Base-by-base conservation (phyloP, 2,888 invertebrate genomes). In the Drosophila cracens region DNA sequence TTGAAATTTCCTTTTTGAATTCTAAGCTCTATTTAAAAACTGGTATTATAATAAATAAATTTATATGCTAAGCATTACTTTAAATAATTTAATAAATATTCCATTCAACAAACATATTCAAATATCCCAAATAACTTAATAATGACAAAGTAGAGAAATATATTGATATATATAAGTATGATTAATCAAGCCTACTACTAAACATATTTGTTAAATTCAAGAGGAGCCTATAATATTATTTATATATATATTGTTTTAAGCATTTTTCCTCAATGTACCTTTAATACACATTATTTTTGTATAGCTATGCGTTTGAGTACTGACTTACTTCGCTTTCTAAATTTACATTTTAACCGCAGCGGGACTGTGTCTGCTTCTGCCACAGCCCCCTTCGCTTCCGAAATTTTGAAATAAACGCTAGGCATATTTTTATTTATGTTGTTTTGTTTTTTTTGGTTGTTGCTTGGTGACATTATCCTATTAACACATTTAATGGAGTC, bases 401-500 rank as follows among this genome's bases (percentile, higher is more conserved):
- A 29, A 46, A 43, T 58, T 73, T 68, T 66, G 57, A 79, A 71
- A 74, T 69, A 73, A 62, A 53, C 48, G 29, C 49, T 36, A 60
- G 56, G 29, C 80, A 66, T 61, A 71, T 76, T 38, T 51, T 48
- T 61, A 40, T 64, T 61, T 69, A 31, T 67, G 46, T 72, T 54
- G 61, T 58, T 61, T 59, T 49, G 43, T 63, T 57, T 69, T 69
- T 25, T 48, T 40, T 70, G 25, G 31, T 67, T 58, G 66, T 33
- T 38, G 54, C 48, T 40, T 33, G 21, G 52, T 36, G 51, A 77
- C 78, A 83, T 82, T 89, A 87, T 87, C 87, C 87, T 87, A 90
- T 87, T 87, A 90, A 82, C 82, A 75, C 82, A 79, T 78, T 82
- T 89, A 87, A 87, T 87, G 81, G 87, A 83, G 83, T 86, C 89